Evolutionary conservation across 2,888 invertebrate species (phyloP).

Genomic region (Lathronympha strigana): DNA sequence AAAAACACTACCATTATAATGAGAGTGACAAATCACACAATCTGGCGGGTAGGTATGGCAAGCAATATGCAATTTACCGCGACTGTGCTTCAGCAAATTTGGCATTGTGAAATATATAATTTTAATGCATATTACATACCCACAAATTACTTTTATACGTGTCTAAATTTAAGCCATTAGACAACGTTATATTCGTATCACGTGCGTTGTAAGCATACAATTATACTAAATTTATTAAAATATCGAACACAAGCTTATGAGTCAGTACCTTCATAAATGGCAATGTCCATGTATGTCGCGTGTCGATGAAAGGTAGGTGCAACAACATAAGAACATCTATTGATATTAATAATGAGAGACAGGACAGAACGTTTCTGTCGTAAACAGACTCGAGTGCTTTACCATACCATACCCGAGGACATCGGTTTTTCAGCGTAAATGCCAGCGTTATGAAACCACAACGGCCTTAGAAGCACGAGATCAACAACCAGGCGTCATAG

Average conservation of each 20-base stretch:
- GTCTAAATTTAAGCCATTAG: not conserved
- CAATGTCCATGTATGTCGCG: not conserved
- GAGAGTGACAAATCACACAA: slow-evolving; percentile 64
- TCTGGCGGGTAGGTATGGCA: slow-evolving; percentile 49
- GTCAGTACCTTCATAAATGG: not conserved
- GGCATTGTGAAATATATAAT: slow-evolving; percentile 45
- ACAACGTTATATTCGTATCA: not conserved
- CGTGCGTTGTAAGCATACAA: not conserved
- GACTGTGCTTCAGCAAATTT: slow-evolving; percentile 45
- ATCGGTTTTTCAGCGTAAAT: slow-evolving; percentile 67
- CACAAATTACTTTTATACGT: slow-evolving; percentile 36
- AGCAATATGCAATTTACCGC: slow-evolving; percentile 58
- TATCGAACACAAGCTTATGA: not conserved
- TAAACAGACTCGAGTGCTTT: slow-evolving; percentile 56
- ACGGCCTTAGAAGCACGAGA: slow-evolving; percentile 52
- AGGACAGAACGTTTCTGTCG: slow-evolving; percentile 24
- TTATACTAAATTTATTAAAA: not conserved
- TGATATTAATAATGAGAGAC: slow-evolving; percentile 8
- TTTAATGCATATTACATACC: slow-evolving; percentile 39
- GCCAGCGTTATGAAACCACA: slow-evolving; percentile 68
- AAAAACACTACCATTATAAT: slow-evolving; percentile 76
- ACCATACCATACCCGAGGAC: slow-evolving; percentile 57
- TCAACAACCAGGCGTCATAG: slow-evolving; percentile 54
- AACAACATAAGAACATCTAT: not conserved
- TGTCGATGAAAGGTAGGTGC: not conserved